These are phyloP conservation scores for Pipistrellus kuhlii DNA, from an alignment of 2,797 vertebrate species.

Conservation along the genomic window DNA sequence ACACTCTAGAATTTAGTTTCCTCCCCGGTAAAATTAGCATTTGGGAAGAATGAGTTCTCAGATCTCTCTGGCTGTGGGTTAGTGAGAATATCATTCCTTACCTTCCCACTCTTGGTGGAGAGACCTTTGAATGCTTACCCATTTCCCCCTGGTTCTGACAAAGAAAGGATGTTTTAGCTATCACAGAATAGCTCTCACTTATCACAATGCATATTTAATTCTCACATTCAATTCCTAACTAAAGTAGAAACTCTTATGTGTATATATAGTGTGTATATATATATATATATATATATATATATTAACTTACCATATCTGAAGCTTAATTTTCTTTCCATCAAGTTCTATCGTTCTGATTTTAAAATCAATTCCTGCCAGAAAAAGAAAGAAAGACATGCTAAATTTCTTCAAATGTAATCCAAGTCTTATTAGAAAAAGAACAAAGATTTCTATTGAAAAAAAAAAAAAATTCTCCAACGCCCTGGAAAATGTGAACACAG, in stretches of 20 bases:
- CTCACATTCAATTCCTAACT: conserved; percentile 31
- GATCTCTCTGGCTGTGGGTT: neutral
- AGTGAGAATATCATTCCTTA: neutral
- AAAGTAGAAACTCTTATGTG: neutral
- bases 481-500: conserved; percentile 72
- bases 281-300: neutral
- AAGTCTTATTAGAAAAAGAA: conserved; percentile 71
- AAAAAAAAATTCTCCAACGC: conserved; percentile 70
- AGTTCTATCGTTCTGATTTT: conserved; percentile 99
- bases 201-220: conserved; percentile 57
- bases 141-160: neutral
- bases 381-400: conserved; percentile 81
- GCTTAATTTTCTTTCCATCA: conserved; percentile 99
- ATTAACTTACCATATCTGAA: conserved; percentile 97
- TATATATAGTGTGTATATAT: neutral
- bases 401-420: conserved; percentile 78
- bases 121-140: neutral
- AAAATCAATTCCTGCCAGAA: conserved; percentile 96
- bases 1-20: neutral
- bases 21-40: conserved; percentile 16
- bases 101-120: neutral
- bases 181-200: neutral
- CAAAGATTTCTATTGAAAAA: conserved; percentile 78
- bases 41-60: conserved; percentile 17
- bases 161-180: conserved; percentile 32